Evolutionary conservation across 1,140 invertebrate genomes (phyloP).

Genomic region (Aplysia californica): DNA sequence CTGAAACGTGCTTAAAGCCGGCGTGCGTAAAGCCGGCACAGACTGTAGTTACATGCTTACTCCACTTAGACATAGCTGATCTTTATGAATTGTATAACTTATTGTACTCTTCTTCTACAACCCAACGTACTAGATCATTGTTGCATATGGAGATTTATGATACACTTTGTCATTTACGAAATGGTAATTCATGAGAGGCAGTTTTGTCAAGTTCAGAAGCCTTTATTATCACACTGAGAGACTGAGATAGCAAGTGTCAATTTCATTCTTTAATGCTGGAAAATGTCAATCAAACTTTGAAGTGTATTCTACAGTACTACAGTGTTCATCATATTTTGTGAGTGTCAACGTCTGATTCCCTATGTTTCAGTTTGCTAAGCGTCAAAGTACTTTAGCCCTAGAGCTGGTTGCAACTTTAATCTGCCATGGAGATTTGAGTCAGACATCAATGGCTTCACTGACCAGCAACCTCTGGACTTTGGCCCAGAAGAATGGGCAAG

Average conservation of each 20-base stretch:
- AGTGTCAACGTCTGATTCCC: background rate
- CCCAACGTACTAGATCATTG: too few relatives aligned
- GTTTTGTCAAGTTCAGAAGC: background rate
- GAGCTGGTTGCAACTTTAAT: slow-evolving; percentile 82
- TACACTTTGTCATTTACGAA: too few relatives aligned
- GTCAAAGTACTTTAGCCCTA: slow-evolving; percentile 74
- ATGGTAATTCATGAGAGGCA: too few relatives aligned
- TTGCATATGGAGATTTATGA: too few relatives aligned
- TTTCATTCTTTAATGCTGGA: background rate
- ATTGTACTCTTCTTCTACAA: too few relatives aligned
- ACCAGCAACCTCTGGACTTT: slow-evolving; percentile 84
- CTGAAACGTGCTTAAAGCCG: too few relatives aligned
- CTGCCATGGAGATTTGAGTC: slow-evolving; percentile 76
- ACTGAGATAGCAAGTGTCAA: background rate
- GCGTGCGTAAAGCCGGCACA: too few relatives aligned
- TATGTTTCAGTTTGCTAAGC: slow-evolving; percentile 55
- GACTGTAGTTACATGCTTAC: too few relatives aligned
- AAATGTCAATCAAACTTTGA: background rate
- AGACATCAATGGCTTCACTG: slow-evolving; percentile 73
- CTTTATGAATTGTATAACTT: too few relatives aligned
- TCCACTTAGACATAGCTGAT: too few relatives aligned
- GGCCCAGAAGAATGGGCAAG: slow-evolving; percentile 74
- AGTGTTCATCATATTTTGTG: background rate
- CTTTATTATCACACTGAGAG: background rate
- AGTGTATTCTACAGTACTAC: background rate